Conservation (phyloP, 2,888 invertebrate genomes). For the Capitulum mitella region DNA sequence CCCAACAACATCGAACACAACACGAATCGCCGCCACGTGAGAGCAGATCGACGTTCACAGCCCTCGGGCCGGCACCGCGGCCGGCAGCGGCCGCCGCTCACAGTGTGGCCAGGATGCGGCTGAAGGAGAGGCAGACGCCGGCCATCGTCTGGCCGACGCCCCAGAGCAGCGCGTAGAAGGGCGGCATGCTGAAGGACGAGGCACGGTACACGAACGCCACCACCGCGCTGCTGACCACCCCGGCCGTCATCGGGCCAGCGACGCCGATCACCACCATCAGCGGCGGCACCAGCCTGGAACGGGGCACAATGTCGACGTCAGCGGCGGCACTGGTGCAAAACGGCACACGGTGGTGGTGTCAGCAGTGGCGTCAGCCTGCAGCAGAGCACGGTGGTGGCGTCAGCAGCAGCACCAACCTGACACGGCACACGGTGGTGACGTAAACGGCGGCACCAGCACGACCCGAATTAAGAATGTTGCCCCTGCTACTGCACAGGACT, state of each 20-base stretch:
- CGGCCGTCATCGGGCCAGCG: conserved; percentile 77
- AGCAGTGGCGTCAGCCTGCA: no score
- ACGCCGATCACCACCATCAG: conserved; percentile 83
- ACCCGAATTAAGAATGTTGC: no score
- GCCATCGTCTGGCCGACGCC: conserved; percentile 87
- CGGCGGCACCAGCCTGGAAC: conserved; percentile 74
- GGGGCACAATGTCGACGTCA: conserved; percentile 16
- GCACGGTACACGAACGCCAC: conserved; percentile 90
- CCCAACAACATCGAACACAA: no score
- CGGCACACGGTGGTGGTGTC: not conserved
- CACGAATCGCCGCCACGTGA: no score
- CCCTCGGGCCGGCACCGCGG: no score
- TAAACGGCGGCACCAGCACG: no score
- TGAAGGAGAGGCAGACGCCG: conserved; percentile 83
- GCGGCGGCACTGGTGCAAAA: not conserved
- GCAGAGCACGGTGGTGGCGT: no score
- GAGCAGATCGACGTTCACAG: no score
- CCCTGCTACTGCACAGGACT: no score
- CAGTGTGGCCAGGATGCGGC: conserved; percentile 83
- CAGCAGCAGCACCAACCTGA: not conserved
- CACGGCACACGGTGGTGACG: not conserved
- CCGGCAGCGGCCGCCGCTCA: no score
- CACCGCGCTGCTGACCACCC: conserved; percentile 80
- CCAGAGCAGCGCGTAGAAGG: conserved; percentile 87
- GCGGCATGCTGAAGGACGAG: conserved; percentile 79